Base-by-base conservation (phyloP, 2,888 invertebrate genomes). In the Aleiodes testaceus region DNA sequence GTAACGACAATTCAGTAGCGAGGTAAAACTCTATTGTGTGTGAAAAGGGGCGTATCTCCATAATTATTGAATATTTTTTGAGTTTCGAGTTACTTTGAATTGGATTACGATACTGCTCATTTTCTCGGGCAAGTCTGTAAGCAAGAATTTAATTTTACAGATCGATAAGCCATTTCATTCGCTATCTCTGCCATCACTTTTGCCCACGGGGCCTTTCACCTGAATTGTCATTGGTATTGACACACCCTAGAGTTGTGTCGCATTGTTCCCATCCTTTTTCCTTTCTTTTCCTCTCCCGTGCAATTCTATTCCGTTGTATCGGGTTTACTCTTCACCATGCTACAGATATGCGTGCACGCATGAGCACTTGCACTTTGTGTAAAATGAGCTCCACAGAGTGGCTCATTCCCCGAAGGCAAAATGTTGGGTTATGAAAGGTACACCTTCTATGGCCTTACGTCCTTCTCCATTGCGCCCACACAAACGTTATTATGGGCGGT, bases 61-160 rank as follows among this genome's bases (percentile, higher is more conserved):
- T 26, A 0, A 26, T 36, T 7, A 36, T 6, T 36, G 36, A 9
- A 36, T 36, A 36, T 9, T 36, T 36, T 36, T 36, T 36, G n/a
- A n/a, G n/a, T 36, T 26, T 26, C 26, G 3, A 36, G 36, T 36
- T 6, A 36, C 36, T 36, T 26, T 36, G 9, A 9, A 36, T 36
- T 9, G 9, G 36, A 11, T 36, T 36, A 36, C 36, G 36, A 36
- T 36, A 36, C 36, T 36, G 9, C 36, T 36, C 36, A 11, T 36
- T 36, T n/a, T 36, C 36, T 36, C 36, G 36, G 7, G 36, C 11
- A 36, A 36, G 36, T 72, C 72, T 72, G 67, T 73, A 73, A 72
- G 74, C 73, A 69, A 69, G 66, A 75, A 77, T 76, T 76, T 77
- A 75, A 77, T 77, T 75, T 76, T 73, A 74, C 76, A 77, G 76